Conservation (phyloP, 2,113 vertebrate genomes). For the Ptyas mucosa region DNA sequence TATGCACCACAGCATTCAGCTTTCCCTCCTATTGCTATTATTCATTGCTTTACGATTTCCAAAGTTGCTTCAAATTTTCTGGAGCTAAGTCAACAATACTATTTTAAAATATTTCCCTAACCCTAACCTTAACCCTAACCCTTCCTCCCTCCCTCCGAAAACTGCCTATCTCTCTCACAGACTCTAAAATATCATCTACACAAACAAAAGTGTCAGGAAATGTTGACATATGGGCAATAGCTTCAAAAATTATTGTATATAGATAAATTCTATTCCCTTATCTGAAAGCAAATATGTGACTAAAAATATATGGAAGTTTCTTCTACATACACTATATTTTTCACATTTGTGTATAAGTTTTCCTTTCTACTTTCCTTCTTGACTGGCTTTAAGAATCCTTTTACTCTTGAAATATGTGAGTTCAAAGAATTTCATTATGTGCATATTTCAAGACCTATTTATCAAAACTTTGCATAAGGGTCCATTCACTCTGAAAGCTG, state of each 20-base stretch:
- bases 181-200: background rate
- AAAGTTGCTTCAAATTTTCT: background rate
- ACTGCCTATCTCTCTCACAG: background rate
- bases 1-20: background rate
- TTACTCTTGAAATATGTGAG: constrained; percentile 27
- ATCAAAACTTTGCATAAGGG: constrained; percentile 42
- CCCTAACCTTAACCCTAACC: too few relatives aligned
- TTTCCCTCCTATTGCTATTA: background rate
- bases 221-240: background rate
- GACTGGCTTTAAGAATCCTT: constrained; percentile 1
- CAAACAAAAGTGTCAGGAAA: background rate
- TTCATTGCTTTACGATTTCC: background rate
- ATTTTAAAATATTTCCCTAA: too few relatives aligned
- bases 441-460: constrained; percentile 51
- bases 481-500: constrained; percentile 38
- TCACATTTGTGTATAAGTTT: background rate
- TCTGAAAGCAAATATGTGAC: background rate
- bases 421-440: constrained; percentile 41
- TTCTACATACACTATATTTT: background rate
- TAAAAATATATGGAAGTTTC: background rate
- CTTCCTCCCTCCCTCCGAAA: background rate
- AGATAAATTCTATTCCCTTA: background rate
- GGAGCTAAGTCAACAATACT: background rate
- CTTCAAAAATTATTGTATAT: background rate
- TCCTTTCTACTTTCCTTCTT: background rate